Evolutionary conservation across 2,888 invertebrate species (phyloP).

Genomic region (Vesta saturnalis): DNA sequence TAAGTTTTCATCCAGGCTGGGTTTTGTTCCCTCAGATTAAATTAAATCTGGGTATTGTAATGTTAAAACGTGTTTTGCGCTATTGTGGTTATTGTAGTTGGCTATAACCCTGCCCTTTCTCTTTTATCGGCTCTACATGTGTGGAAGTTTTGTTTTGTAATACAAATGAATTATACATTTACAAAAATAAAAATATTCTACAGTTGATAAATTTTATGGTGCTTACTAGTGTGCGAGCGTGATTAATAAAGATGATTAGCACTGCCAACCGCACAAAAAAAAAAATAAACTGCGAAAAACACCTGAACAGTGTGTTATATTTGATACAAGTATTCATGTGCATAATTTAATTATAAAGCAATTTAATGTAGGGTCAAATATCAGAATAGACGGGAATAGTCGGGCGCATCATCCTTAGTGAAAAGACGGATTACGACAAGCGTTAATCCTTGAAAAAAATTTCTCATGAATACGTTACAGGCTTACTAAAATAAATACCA

Average conservation of each 20-base stretch:
- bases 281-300: too few species aligned
- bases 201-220: background rate
- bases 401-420: slow-evolving; percentile 38
- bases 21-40: slow-evolving; percentile 57
- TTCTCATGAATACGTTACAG: slow-evolving; percentile 60
- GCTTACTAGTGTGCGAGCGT: too few species aligned
- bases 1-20: slow-evolving; percentile 48
- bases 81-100: slow-evolving; percentile 57
- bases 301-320: background rate
- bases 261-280: too few species aligned
- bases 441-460: slow-evolving; percentile 59
- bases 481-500: slow-evolving; percentile 63
- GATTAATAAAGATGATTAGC: too few species aligned
- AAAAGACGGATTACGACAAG: slow-evolving; percentile 55
- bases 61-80: slow-evolving; percentile 59
- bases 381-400: slow-evolving; percentile 38
- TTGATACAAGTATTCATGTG: slow-evolving; percentile 12
- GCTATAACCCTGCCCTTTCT: slow-evolving; percentile 58
- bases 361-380: slow-evolving; percentile 46
- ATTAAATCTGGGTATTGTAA: slow-evolving; percentile 61
- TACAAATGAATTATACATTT: slow-evolving; percentile 21
- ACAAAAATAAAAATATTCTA: slow-evolving; percentile 6
- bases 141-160: slow-evolving; percentile 54
- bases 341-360: slow-evolving; percentile 49
- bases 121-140: slow-evolving; percentile 57